phyloP scores from a whole-genome alignment of 2,888 invertebrate species.

The Clivina fossor region DNA sequence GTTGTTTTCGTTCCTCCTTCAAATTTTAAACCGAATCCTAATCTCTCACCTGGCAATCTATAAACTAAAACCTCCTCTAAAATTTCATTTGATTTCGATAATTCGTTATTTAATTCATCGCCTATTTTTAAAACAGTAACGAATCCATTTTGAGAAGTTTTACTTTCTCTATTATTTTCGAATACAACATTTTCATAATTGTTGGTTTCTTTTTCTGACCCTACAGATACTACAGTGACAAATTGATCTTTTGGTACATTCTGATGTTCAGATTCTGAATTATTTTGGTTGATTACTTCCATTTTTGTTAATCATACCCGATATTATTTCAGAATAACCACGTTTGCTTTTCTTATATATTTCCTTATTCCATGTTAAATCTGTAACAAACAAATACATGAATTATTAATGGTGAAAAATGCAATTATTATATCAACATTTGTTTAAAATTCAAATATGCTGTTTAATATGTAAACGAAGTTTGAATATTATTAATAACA shows the following conservation, averaged over 20 bases:
- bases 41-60: slow-evolving; percentile 83
- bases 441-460: too few species aligned
- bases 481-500: too few species aligned
- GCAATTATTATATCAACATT: too few species aligned
- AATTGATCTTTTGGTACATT: slow-evolving; percentile 53
- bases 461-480: too few species aligned
- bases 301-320: slow-evolving; percentile 9
- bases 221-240: slow-evolving; percentile 65
- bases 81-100: slow-evolving; percentile 50
- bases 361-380: too few species aligned
- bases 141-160: slow-evolving; percentile 48
- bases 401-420: too few species aligned
- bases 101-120: slow-evolving; percentile 46
- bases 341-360: too few species aligned
- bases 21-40: slow-evolving; percentile 89
- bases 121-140: slow-evolving; percentile 66
- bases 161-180: slow-evolving; percentile 38
- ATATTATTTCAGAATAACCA: too few species aligned
- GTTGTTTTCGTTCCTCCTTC: slow-evolving; percentile 85
- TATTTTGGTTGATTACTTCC: slow-evolving; percentile 16
- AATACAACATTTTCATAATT: slow-evolving; percentile 47
- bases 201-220: slow-evolving; percentile 52
- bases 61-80: slow-evolving; percentile 78
- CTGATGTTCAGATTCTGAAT: slow-evolving; percentile 55
- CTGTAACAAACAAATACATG: too few species aligned